Evolutionary conservation across 2,888 invertebrate genomes (phyloP), one percentile per base, ranked within the genome.

Genomic region (Sesia bembeciformis): DNA sequence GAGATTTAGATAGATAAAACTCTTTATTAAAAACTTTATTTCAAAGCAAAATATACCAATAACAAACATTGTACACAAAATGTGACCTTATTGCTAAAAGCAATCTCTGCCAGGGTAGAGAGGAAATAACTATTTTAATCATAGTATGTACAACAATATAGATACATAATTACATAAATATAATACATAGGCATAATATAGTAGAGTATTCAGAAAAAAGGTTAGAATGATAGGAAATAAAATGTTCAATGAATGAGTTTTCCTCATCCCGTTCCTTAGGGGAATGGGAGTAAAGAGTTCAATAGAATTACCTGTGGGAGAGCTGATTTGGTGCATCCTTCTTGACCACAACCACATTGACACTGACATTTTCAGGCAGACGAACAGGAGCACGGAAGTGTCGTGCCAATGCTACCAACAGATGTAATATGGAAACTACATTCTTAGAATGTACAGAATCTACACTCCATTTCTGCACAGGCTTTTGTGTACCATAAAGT

Each of bases 381-480:
- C 98, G 94, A 52, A 99, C 94, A 0, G 99, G 99, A 0, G 99
- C 98, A 46, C 99, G 91, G 80, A 97, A 99, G 82, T 98, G 96
- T 52, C 98, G 93, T 3, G 95, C 99, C 58, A 99, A 81, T 0
- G 97, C 95, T 7, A 99, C 98, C 63, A 99, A 78, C 42, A 99
- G 88, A 81, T 99, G 98, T 54, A 99, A 90, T 71, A 99, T 99
- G 1, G 98, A 94, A 4, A 99, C 97, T 62, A 99, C 92, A 81
- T 98, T 98, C 87, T 99, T 99, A 0, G 97, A 96, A 84, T 99
- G 99, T 49, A 99, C 93, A 42, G 96, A 95, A 79, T 99, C 98
- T 0, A 99, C 98, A 71, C 95, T 98, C 99, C 99, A 99, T 80
- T 97, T 98, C 53, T 94, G 93, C 53, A 94, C 94, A 6, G 94